Percentiles rank a stretch among this genome's conserved stretches.
Evolutionary conservation across 2,797 vertebrate species (phyloP).

Genomic region (Picus viridis): DNA sequence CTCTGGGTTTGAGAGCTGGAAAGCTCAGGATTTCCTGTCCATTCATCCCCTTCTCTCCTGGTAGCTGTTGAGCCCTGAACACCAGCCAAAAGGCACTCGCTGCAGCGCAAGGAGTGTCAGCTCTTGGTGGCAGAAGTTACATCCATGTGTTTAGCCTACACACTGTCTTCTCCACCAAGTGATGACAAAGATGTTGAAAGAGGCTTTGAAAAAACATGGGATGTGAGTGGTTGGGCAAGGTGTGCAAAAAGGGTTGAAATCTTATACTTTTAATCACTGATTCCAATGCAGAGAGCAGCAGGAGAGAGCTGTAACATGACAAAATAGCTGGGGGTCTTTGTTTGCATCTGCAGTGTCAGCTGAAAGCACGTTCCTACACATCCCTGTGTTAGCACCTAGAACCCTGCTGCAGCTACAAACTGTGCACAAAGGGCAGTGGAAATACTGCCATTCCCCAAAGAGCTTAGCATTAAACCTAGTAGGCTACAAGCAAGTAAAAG

Average conservation of each 20-base stretch:
- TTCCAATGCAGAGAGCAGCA: not conserved
- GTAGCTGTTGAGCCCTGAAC: not conserved
- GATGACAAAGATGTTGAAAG: not conserved
- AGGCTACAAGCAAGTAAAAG: not conserved
- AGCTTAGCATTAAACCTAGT: not conserved
- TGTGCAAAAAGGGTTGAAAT: not conserved
- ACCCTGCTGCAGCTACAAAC: not conserved
- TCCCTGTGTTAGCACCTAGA: not conserved
- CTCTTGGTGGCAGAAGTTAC: not conserved
- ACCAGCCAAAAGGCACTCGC: not conserved
- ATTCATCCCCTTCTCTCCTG: not conserved
- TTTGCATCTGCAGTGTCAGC: not conserved
- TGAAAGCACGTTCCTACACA: not conserved
- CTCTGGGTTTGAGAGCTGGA: not conserved
- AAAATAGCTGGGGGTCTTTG: not conserved
- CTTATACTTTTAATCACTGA: not conserved
- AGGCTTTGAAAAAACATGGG: not conserved
- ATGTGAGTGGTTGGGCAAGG: rapidly evolving
- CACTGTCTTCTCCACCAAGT: not conserved
- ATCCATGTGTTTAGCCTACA: not conserved
- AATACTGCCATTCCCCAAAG: not conserved
- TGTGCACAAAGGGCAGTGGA: not conserved
- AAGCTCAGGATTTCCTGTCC: not conserved
- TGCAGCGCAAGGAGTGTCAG: not conserved
- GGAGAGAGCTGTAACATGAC: not conserved